Percentiles rank a stretch among this genome's conserved stretches.
phyloP scores from a whole-genome alignment of 2,113 vertebrate genomes.

The human (Homo sapiens) region GRCh38 chr12:42850501-42851000 shows the following conservation, averaged over 20 bases:
- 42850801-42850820: background rate
- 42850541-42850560: conserved; percentile 40
- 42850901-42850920: conserved; percentile 3
- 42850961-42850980: conserved; percentile 11
- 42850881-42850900: background rate
- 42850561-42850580: background rate
- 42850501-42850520: conserved; percentile 42
- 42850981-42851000: background rate
- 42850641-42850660: background rate
- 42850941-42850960: background rate
- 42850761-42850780: background rate
- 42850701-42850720: background rate
- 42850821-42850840: background rate
- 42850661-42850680: background rate
- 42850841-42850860: background rate
- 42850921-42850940: conserved; percentile 26
- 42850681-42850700: background rate
- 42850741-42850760: background rate
- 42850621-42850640: conserved; percentile 39
- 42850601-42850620: background rate
- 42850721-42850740: conserved; percentile 22
- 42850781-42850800: conserved; percentile 4
- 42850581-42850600: conserved; percentile 66
- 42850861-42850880: background rate
- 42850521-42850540: background rate